Evolutionary conservation across 2,113 vertebrate species (phyloP), one percentile per base, ranked within the genome.

Genomic region (Proteles cristata): DNA sequence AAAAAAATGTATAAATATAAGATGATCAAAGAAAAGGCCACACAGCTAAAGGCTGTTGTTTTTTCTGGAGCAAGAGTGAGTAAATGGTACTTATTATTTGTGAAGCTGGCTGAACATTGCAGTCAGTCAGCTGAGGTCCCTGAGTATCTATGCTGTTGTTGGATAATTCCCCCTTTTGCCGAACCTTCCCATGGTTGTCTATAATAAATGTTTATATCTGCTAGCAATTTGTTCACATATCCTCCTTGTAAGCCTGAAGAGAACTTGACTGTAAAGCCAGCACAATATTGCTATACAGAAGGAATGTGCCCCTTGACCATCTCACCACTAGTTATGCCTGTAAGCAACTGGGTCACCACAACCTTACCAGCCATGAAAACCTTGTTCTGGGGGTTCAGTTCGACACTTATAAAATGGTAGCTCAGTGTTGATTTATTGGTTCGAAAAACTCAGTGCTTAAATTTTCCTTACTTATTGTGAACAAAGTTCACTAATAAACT

Each of bases 401-500:
- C 73, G 93, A 31, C 17, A 63, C 1, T 68, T 82, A 1, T 43
- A 82, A 82, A 92, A 58, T 73, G 69, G 61, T 45, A 50, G 23
- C 11, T 84, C n/a, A 50, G 19, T 55, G 77, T 84, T 74, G 45
- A 39, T 90, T 88, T 50, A 43, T 33, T 61, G 6, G 0, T 80
- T 87, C 25, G 10, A 95, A 93, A 94, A 79, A 43, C 11, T 50
- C 82, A 68, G 16, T 82, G 21, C 26, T 96, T 88, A 58, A 68
- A 39, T 87, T 23, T 23, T 80, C 63, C 79, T 92, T 90, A 33
- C 39, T 88, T 92, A 74, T n/a, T 87, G 88, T 87, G 95, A 92
- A 83, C 19, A 33, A 65, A 90, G 80, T 96, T 92, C 16, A 79
- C 17, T 45, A n/a, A 65, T 28, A 93, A n/a, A 84, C 11, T 77